Evolutionary conservation across 2,797 vertebrate genomes (phyloP), one percentile per base, ranked within the genome.

Genomic region (Vespertilio murinus): DNA sequence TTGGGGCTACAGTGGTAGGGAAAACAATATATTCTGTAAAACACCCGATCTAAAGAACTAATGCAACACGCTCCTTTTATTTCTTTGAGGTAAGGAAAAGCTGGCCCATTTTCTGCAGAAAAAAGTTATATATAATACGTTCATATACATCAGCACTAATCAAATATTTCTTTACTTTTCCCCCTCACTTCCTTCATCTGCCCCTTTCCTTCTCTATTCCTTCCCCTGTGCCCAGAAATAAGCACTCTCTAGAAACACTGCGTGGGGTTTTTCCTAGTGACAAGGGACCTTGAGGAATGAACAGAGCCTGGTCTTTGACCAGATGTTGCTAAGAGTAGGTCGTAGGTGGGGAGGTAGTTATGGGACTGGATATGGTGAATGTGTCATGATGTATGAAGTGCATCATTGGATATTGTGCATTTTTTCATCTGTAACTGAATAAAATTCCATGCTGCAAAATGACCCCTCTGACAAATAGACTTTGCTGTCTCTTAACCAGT

Each of bases 91-190:
- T 56, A 38, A 93, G 64, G 71, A 79, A 93, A 71, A 69, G 22
- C 22, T 56, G 3, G 25, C 28, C 18, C 14, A 33, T 49, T 47
- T 8, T 5, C 22, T 28, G 6, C 40, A 83, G 25, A 95, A 92
- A 96, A 92, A 69, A 5, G 54, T 38, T 38, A 9, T 25, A 35
- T 52, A n/a, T 70, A 14, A 65, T n/a, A 61, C 42, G 71, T 28
- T 74, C 16, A 25, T 56, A 17, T n/a, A 7, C 14, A 61, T 74
- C 22, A 35, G 25, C 52, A 38, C 77, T 80, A 90, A 49, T 67
- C 11, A 85, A 67, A 47, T 87, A 79, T 83, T 82, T 74, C 28
- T 83, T 30, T 74, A 71, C 38, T 90, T 59, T 47, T 78, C 45
- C 77, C 45, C 6, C 40, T 2, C 3, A 82, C 42, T 12, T 13